A percentile compares a stretch with the other conserved stretches of the same genome.
phyloP scores from a whole-genome alignment of 2,888 invertebrate genomes.

The Tipula vernalis region DNA sequence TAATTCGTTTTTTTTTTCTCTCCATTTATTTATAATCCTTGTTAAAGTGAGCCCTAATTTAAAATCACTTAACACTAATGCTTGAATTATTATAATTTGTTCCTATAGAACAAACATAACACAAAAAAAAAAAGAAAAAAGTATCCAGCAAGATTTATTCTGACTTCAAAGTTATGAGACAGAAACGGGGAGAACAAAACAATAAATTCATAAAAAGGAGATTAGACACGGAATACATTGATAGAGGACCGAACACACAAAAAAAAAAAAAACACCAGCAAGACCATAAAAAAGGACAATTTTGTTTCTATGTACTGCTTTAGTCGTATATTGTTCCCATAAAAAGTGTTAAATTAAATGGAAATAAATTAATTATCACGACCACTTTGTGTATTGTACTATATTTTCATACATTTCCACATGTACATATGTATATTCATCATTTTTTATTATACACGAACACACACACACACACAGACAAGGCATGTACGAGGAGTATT shows the following conservation, averaged over 20 bases:
- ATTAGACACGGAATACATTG: not conserved
- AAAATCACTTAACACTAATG: not conserved
- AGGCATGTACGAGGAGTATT: not conserved
- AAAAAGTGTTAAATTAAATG: not conserved
- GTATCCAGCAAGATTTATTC: not conserved
- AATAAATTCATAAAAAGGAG: not conserved
- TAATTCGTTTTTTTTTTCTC: not conserved
- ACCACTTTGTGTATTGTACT: not conserved
- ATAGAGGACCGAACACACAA: not conserved
- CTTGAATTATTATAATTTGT: not conserved
- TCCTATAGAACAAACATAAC: not conserved
- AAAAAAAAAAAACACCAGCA: not conserved
- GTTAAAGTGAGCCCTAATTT: not conserved
- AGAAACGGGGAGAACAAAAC: not conserved
- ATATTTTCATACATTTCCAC: not conserved
- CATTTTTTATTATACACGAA: not conserved
- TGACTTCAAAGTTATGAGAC: not conserved
- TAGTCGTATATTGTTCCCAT: not conserved
- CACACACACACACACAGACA: not conserved
- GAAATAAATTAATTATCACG: conserved; percentile 4
- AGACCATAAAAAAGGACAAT: not conserved
- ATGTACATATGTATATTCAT: not conserved
- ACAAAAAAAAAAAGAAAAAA: not conserved
- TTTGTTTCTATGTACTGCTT: not conserved
- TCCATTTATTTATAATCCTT: not conserved